phyloP scores from a whole-genome alignment of 2,797 vertebrate species.

The Tarsius wallacei region DNA sequence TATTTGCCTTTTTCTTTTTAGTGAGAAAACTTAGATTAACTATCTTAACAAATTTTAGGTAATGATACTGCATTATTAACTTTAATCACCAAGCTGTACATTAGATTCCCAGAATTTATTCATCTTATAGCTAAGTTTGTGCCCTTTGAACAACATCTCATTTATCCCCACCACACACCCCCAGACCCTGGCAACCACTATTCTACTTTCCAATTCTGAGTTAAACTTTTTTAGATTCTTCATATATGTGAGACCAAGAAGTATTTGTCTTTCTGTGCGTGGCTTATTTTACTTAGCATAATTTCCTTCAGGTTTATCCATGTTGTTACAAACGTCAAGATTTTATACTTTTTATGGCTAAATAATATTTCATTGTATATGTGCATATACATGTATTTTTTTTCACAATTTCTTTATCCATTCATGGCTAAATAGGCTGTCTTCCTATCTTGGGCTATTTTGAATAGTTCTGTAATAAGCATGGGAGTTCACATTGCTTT shows the following conservation, averaged over 20 bases:
- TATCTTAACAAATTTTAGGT: not conserved
- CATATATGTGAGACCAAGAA: not conserved
- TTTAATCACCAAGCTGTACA: not conserved
- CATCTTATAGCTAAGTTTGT: not conserved
- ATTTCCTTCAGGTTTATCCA: not conserved
- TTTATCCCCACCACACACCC: not conserved
- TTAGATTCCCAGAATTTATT: not conserved
- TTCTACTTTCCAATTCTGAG: not conserved
- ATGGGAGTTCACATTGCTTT: not conserved
- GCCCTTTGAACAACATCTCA: not conserved
- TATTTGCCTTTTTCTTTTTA: not conserved
- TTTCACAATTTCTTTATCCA: not conserved
- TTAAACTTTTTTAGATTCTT: not conserved
- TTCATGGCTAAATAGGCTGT: not conserved
- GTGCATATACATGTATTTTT: no score
- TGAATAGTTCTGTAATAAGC: not conserved
- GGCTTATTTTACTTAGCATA: not conserved
- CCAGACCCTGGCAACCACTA: not conserved
- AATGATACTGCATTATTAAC: not conserved
- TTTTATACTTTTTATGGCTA: not conserved
- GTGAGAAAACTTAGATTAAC: not conserved
- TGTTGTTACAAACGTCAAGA: not conserved
- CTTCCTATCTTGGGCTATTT: not conserved
- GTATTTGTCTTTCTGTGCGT: not conserved
- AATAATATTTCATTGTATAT: not conserved